A percentile compares a stretch with the other conserved stretches of the same genome.
phyloP scores from a whole-genome alignment of 2,888 invertebrate genomes.

The Creontiades dilutus region DNA sequence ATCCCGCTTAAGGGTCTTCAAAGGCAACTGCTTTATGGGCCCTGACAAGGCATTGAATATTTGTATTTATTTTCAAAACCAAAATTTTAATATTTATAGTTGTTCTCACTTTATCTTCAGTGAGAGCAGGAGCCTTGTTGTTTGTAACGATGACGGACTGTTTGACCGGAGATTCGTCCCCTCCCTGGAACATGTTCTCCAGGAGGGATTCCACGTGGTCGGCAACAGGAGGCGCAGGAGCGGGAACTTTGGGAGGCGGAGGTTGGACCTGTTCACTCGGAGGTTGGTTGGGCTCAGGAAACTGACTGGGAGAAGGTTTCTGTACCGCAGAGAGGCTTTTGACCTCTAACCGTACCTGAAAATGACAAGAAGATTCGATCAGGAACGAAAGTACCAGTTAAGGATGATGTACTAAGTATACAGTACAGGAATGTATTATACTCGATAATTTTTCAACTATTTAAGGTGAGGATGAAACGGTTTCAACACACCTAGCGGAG shows the following conservation, averaged over 20 bases:
- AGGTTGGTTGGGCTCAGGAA: neutral
- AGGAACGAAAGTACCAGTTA: no score
- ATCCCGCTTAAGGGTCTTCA: neutral
- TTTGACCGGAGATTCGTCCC: constrained; percentile 73
- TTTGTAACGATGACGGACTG: constrained; percentile 74
- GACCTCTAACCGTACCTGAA: neutral
- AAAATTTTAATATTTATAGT: no score
- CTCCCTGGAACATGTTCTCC: constrained; percentile 77
- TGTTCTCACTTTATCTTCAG: constrained; percentile 77
- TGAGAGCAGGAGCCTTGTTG: constrained; percentile 77
- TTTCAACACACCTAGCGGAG: no score
- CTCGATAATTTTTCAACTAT: no score
- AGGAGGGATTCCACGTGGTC: constrained; percentile 76
- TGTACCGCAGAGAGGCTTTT: neutral
- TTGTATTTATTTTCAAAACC: no score
- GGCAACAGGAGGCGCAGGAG: constrained; percentile 39
- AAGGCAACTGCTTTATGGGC: no score
- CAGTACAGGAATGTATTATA: no score
- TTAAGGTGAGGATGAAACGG: no score
- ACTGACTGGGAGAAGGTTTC: neutral
- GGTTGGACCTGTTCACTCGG: neutral
- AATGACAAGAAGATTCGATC: neutral
- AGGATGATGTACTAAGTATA: no score
- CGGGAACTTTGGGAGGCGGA: neutral
- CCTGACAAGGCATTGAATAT: no score